These are phyloP conservation scores for Ochotona princeps DNA, from an alignment of 2,113 vertebrate genomes.

Conservation along the genomic window DNA sequence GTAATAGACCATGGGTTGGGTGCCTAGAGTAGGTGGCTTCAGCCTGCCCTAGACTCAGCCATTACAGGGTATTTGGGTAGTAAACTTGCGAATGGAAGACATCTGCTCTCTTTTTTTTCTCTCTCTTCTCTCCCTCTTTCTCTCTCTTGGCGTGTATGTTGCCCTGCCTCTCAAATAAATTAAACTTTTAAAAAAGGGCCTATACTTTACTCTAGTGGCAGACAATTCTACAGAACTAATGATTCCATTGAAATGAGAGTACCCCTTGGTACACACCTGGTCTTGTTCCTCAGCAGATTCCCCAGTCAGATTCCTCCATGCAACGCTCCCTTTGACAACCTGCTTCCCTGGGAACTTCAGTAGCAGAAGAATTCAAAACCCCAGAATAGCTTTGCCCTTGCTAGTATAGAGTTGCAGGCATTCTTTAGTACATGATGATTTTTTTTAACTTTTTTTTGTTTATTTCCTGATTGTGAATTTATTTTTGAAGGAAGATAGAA, in stretches of 20 bases:
- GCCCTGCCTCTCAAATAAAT: too few relatives aligned
- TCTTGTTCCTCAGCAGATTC: background rate
- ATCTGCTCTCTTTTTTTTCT: too few relatives aligned
- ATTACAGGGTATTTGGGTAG: too few relatives aligned
- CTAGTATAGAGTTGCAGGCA: background rate
- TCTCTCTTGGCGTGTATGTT: too few relatives aligned
- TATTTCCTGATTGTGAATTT: background rate
- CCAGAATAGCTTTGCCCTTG: background rate
- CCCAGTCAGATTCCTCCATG: background rate
- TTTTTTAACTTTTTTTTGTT: background rate
- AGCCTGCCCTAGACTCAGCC: too few relatives aligned
- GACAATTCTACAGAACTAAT: background rate
- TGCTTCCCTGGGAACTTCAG: background rate
- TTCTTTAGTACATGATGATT: too few relatives aligned
- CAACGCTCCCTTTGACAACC: background rate
- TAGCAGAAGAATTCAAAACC: conserved; percentile 9
- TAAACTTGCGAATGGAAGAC: too few relatives aligned
- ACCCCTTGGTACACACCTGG: background rate
- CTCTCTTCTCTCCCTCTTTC: too few relatives aligned
- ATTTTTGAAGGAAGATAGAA: conserved; percentile 26
- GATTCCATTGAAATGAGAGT: fast-evolving
- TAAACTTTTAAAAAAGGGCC: background rate
- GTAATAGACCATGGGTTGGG: too few relatives aligned
- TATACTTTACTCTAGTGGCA: background rate
- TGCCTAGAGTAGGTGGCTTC: too few relatives aligned